These are phyloP conservation scores for Andrena hattorfiana DNA, from an alignment of 2,888 invertebrate genomes.

Conservation along the genomic window DNA sequence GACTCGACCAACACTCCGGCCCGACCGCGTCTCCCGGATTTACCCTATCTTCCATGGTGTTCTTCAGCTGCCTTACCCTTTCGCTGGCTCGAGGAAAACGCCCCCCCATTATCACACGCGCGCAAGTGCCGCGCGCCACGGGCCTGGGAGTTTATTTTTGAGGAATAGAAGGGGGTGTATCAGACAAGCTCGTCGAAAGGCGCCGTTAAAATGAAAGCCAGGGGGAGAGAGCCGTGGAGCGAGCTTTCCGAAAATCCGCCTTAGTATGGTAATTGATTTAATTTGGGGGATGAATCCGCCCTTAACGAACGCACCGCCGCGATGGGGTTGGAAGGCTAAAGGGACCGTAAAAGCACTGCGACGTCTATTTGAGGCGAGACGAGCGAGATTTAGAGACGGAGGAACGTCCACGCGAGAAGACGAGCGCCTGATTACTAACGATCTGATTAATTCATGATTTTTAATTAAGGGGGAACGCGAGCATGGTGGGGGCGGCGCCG, in stretches of 20 bases:
- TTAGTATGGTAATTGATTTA: conserved; percentile 84
- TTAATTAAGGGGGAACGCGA: conserved; percentile 72
- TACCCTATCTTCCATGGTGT: neutral
- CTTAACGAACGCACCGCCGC: conserved; percentile 81
- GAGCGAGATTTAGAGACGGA: conserved; percentile 71
- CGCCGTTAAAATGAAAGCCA: conserved; percentile 68
- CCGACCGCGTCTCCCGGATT: no score
- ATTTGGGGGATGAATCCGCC: conserved; percentile 83
- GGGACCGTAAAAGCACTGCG: conserved; percentile 80
- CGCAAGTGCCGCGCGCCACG: conserved; percentile 26
- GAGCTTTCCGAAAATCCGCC: conserved; percentile 81
- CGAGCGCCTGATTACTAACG: conserved; percentile 76
- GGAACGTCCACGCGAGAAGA: conserved; percentile 74
- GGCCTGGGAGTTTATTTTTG: conserved; percentile 68
- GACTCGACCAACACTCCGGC: no score
- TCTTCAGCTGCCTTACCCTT: neutral
- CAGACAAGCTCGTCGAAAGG: conserved; percentile 72
- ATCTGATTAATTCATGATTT: conserved; percentile 77
- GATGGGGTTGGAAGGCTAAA: conserved; percentile 80
- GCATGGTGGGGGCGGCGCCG: neutral
- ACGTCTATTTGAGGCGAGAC: conserved; percentile 76
- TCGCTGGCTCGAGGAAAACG: neutral
- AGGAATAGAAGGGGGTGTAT: conserved; percentile 49
- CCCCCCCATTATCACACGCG: conserved; percentile 22
- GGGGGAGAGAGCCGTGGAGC: conserved; percentile 66